Base-by-base conservation (phyloP, 2,888 invertebrate genomes). In the Archips crataeganus region DNA sequence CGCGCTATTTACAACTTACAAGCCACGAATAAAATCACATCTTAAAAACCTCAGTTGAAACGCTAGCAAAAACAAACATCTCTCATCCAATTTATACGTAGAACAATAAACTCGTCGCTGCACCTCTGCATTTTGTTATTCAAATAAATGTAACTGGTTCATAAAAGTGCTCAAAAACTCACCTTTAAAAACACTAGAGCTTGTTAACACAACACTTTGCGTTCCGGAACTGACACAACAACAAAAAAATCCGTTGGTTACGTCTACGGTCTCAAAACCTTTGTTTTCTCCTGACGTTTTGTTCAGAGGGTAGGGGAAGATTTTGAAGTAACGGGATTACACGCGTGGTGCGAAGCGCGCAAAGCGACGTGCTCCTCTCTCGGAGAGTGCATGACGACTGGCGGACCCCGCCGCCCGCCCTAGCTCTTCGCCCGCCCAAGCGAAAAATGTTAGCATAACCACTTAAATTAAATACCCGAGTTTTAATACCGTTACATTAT, bases 341-440 rank as follows among this genome's bases (percentile, higher is more conserved):
- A 68, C 74, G 65, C 69, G 65, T 62, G 74, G n/a, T 68, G 54
- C 23, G 67, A 54, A 4, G 71, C 34, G 23, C 79, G 84, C 79
- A 79, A 68, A 59, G 76, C 74, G 57, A 83, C 92, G 90, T 86
- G 83, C 85, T 77, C 78, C 84, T 76, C 73, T 79, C 70, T 64
- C 85, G 82, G 78, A 80, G 80, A 82, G 75, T 82, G 85, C 90
- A 89, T 89, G 83, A 82, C 88, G 85, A 93, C 92, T 93, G 89
- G 81, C 76, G 77, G 76, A 10, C 84, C 86, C 85, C 87, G 82
- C 90, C 91, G 91, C 91, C 92, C 91, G 91, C 91, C 92, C 90
- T 83, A 88, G 83, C 82, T 77, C 79, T 81, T 64, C 82, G 85
- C 83, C 87, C 93, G 93, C 93, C 92, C 92, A 88, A 90, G 84